These are phyloP conservation scores for Acinonyx jubatus DNA, from an alignment of 2,113 vertebrate species.

Conservation along the genomic window DNA sequence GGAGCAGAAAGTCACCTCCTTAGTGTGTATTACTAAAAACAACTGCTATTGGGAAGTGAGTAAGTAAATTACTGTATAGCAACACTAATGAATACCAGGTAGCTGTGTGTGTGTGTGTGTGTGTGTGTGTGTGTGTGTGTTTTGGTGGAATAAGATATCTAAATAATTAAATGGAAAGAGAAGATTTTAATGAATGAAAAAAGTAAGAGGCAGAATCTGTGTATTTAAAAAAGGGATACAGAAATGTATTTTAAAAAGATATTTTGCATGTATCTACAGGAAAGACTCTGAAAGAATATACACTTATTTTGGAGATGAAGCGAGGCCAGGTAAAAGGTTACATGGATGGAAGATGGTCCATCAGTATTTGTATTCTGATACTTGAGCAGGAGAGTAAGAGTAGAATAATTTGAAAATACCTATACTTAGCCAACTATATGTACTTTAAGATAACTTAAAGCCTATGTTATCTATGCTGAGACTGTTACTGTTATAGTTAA, in stretches of 20 bases:
- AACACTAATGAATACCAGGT: background rate
- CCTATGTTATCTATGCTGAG: background rate
- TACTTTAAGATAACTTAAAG: constrained; percentile 28
- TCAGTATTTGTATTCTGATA: background rate
- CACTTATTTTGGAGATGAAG: background rate
- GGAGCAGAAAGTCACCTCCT: background rate
- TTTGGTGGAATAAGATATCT: background rate
- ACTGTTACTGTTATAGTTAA: background rate
- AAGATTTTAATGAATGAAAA: background rate
- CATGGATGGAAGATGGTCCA: background rate
- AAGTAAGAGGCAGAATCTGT: constrained; percentile 16
- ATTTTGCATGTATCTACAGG: background rate
- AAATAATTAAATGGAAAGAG: constrained; percentile 39
- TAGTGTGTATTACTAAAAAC: background rate
- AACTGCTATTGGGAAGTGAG: background rate
- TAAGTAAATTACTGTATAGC: background rate
- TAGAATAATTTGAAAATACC: background rate
- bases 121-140: too few species aligned
- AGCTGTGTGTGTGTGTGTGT: background rate
- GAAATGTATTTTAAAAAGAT: background rate
- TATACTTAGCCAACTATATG: background rate
- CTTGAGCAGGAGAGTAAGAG: background rate
- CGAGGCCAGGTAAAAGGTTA: background rate
- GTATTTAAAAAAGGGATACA: background rate
- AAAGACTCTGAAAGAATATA: background rate